Base-by-base conservation (phyloP, 2,113 vertebrate species). In the Tachuris rubrigastra region DNA sequence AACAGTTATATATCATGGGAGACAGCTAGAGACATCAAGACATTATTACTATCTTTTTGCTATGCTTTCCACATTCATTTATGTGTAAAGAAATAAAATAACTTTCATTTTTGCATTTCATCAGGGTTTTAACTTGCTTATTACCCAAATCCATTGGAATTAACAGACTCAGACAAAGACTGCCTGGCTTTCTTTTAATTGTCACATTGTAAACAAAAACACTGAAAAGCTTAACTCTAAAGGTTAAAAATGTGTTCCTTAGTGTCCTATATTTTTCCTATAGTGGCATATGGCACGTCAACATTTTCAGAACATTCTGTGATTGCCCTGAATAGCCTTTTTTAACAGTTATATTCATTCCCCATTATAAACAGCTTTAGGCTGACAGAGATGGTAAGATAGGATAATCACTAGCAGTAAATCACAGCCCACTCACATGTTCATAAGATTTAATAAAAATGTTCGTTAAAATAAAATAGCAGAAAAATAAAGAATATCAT, bases 91-190 rank as follows among this genome's bases (percentile, higher is more conserved):
- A 95, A 92, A 85, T 52, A 87, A 85, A 91, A 49, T 31, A 93
- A 86, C 60, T 80, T 93, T n/a, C 12, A 65, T 84, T 94, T 92
- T 88, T 93, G 60, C 33, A 52, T 76, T 93, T 94, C 86, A 76
- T 77, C 69, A 35, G 72, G 59, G 52, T 90, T 94, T 96, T 92
- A 87, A 87, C 60, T 90, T 46, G 35, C 68, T 75, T 81, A 72
- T 94, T 92, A 87, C 60, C 14, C 73, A 81, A 53, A 56, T 28
- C 65, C 58, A 60, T 14, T 58, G 49, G 53, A 93, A 93, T 75
- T 83, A 69, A 62, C 78, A 85, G 58, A 67, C 17, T 74, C 65
- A 59, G 59, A 79, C 9, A 67, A 52, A 73, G 41, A 68, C 53
- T 88, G 90, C 79, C 76, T 92, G 76, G 50, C 55, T 85, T 93